These are phyloP conservation scores for Branchinecta sandiegonensis DNA, from an alignment of 2,888 invertebrate genomes.

Conservation along the genomic window DNA sequence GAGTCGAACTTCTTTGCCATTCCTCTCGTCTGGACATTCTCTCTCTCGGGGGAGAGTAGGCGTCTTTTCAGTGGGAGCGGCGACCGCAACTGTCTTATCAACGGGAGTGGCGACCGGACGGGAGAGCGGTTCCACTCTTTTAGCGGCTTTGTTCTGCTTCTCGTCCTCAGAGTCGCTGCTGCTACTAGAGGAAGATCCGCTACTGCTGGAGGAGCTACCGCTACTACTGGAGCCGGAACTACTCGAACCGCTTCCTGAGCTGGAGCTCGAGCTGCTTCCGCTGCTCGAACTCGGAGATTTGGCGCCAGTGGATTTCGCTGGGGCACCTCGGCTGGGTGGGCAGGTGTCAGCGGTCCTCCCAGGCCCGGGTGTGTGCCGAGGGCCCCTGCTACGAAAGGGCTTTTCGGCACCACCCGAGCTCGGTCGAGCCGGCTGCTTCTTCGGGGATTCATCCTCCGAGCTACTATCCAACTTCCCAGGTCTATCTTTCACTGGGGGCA, in stretches of 20 bases:
- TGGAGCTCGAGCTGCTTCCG: conserved; percentile 21
- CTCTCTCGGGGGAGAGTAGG: conserved; percentile 1
- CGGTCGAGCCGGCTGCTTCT: conserved; percentile 15
- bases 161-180: not conserved
- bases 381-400: conserved; percentile 66
- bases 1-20: conserved; percentile 20
- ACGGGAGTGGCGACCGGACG: conserved; percentile 10
- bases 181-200: not conserved
- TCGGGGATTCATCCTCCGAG: conserved; percentile 7
- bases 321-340: conserved; percentile 44
- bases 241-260: conserved; percentile 21
- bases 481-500: not conserved
- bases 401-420: conserved; percentile 40
- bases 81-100: not conserved
- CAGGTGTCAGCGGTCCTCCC: conserved; percentile 26
- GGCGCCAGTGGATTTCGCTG: conserved; percentile 28
- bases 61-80: conserved; percentile 18
- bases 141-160: conserved; percentile 20
- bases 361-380: conserved; percentile 31
- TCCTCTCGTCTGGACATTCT: conserved; percentile 7
- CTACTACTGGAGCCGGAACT: conserved; percentile 20
- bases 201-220: not conserved
- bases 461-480: not conserved
- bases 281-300: conserved; percentile 18
- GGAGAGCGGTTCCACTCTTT: conserved; percentile 19